Base-by-base conservation (phyloP, 2,888 invertebrate genomes). In the Lasius platythorax region DNA sequence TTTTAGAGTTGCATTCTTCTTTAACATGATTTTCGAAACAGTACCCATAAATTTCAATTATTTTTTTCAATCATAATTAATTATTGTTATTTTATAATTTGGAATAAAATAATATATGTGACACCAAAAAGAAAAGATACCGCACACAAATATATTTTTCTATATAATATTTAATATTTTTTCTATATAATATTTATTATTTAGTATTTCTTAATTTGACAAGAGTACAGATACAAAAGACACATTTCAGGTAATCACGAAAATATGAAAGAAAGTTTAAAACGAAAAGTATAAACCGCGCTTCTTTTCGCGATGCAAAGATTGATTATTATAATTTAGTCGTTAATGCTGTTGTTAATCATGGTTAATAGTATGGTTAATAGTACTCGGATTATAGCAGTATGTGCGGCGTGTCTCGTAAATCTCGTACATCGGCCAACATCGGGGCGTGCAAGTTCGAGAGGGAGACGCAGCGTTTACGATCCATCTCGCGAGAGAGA, bases 401-500 rank as follows among this genome's bases (percentile, higher is more conserved):
- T n/a, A 53, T 53, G 53, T n/a, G 18, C 8, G 50, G 37, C 58
- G 23, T 53, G 58, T 43, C 68, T 79, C 18, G 23, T 46, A 61
- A 61, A 46, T 58, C 67, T 56, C 8, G 4, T 23, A 30, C 28
- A 15, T 50, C n/a, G 64, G 30, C 8, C 18, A 37, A 23, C 37
- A 23, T 23, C 23, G 23, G 23, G 23, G 43, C 23, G 63, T 58
- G 40, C 63, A 81, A 64, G 40, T 82, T 58, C 63, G 75, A 74
- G 83, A 82, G 33, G 23, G 53, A 83, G 23, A 53, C 73, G 33
- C 67, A 33, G 30, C 84, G 68, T 87, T 89, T 83, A 79, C 78
- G 84, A 83, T 43, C 82, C 46, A 88, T 87, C 68, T 75, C 78
- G 70, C 64, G 23, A 64, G 53, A 53, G 33, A 50, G 28, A 66